phyloP scores from a whole-genome alignment of 2,113 vertebrate genomes.

The Passer montanus region DNA sequence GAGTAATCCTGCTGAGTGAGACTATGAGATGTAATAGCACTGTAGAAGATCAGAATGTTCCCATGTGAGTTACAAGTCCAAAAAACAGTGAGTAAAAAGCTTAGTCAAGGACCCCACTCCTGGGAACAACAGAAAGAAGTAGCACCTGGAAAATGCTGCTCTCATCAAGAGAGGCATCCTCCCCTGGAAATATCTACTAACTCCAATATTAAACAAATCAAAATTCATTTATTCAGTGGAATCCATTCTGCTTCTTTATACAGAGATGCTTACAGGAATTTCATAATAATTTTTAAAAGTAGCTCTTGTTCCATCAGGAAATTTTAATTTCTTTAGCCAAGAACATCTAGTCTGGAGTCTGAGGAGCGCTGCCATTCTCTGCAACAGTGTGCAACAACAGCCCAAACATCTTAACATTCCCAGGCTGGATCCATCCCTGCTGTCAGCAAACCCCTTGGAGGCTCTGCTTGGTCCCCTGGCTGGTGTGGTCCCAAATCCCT shows the following conservation, averaged over 20 bases:
- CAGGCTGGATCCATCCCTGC: not conserved
- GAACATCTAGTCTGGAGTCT: not conserved
- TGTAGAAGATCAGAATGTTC: not conserved
- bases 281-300: not conserved
- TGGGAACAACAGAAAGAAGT: not conserved
- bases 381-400: not conserved
- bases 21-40: not conserved
- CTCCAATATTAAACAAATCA: not conserved
- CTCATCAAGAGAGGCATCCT: not conserved
- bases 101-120: not conserved
- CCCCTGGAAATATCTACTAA: not conserved
- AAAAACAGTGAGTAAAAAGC: not conserved
- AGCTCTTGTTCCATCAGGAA: not conserved
- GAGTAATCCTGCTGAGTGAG: not conserved
- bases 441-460: not conserved
- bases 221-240: not conserved
- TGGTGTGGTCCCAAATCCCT: fast-evolving
- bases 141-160: not conserved
- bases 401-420: not conserved
- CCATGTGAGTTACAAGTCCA: not conserved
- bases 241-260: not conserved
- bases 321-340: not conserved
- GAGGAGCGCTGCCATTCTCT: not conserved
- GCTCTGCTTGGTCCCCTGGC: not conserved
- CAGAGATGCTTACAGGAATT: not conserved